Evolutionary conservation across 2,797 vertebrate species (phyloP), one percentile per base, ranked within the genome.

Genomic region (Sorex maritimensis): DNA sequence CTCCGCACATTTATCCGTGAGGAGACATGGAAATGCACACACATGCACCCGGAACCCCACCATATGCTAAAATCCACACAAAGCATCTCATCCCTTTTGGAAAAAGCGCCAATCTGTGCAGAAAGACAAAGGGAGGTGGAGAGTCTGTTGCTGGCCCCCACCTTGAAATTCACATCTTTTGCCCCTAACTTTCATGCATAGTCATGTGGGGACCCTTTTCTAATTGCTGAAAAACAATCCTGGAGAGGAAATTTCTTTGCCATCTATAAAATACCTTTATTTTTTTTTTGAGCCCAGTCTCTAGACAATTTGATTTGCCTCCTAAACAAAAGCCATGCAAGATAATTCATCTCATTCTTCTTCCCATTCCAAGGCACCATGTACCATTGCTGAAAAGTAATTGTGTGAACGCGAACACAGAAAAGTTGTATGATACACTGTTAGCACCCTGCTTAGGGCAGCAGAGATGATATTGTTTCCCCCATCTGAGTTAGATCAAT

Each of bases 31-130:
- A 34, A 79, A 72, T 12, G 21, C 6, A 0, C 3, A 5, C n/a
- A 6, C 28, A 10, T 41, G 41, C 74, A 72, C 81, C n/a, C 9
- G 6, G 11, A 65, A 17, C 28, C 82, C 23, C 84, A 81, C 93
- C 96, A 95, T 95, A 88, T 95, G 94, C 73, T 91, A 15, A 78
- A 69, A 30, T 85, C 87, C 67, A 72, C 90, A 94, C 67, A 83
- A 75, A 93, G 81, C 38, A 34, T 49, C 6, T 4, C 44, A 90
- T 90, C 68, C 92, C 78, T 4, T 92, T 80, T 82, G 2, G 81
- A 73, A 86, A 52, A 79, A 67, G 63, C 63, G 90, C 52, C 72
- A 49, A n/a, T 67, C 82, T 91, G 72, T 91, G 30, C 26, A 93
- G 67, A 94, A 94, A 44, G 80, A 80, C 79, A 92, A 92, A 96